These are phyloP conservation scores for Campoplex capitator DNA, from an alignment of 2,888 invertebrate genomes.

Conservation along the genomic window DNA sequence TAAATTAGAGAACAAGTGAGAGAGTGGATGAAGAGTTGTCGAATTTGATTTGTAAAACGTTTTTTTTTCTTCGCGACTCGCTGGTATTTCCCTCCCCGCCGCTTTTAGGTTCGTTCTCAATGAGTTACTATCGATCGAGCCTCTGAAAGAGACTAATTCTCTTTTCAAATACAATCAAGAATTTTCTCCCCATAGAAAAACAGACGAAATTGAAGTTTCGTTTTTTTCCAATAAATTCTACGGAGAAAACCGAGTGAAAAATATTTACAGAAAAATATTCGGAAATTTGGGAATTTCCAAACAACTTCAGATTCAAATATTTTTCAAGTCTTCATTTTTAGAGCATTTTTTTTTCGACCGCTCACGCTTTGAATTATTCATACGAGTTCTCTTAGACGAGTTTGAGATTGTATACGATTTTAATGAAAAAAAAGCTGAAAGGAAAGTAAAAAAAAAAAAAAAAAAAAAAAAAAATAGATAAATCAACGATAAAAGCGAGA, in stretches of 20 bases:
- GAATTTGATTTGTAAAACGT: slow-evolving; percentile 37
- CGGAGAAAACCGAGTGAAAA: neutral
- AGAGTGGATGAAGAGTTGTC: slow-evolving; percentile 33
- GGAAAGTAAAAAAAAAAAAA: neutral
- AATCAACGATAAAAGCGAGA: neutral
- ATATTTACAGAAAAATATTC: neutral
- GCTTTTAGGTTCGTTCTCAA: neutral
- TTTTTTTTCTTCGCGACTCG: slow-evolving; percentile 30
- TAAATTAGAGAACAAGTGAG: slow-evolving; percentile 45
- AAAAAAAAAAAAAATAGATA: neutral
- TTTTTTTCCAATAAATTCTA: neutral
- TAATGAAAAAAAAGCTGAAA: neutral
- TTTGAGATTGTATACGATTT: neutral
- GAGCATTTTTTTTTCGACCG: neutral
- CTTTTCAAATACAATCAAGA: neutral
- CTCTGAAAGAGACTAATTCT: neutral
- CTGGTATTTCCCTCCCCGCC: slow-evolving; percentile 24
- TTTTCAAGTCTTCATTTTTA: neutral
- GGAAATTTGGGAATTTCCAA: neutral
- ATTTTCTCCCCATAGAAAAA: neutral
- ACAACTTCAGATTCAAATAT: neutral
- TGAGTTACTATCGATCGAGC: neutral
- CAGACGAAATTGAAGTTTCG: neutral
- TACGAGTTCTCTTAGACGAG: neutral
- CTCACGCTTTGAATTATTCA: neutral